phyloP scores from a whole-genome alignment of 2,888 invertebrate species.

The Apotomis capreana region DNA sequence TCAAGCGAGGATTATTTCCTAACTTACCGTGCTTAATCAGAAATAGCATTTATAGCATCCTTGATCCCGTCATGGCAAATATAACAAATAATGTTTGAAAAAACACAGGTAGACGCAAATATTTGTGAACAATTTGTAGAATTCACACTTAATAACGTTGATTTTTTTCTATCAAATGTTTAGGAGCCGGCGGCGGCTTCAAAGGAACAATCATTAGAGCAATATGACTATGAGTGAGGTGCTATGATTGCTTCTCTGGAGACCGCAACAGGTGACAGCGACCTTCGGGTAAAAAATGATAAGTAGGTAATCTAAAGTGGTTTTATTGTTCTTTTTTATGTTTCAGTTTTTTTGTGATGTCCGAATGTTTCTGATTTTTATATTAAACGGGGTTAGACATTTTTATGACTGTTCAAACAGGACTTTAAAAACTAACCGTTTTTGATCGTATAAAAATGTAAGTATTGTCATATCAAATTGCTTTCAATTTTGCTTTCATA shows the following conservation, averaged over 20 bases:
- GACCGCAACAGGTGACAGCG: constrained; percentile 69
- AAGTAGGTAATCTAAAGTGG: constrained; percentile 45
- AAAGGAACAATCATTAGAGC: constrained; percentile 70
- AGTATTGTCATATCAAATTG: not conserved
- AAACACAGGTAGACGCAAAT: constrained; percentile 81
- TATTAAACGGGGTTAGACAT: constrained; percentile 9
- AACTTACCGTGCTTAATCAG: constrained; percentile 70
- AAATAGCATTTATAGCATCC: constrained; percentile 67
- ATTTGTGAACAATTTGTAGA: constrained; percentile 82
- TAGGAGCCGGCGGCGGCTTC: constrained; percentile 57
- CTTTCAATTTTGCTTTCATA: not conserved
- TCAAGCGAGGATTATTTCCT: constrained; percentile 45
- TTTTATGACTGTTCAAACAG: not conserved
- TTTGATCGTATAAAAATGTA: not conserved
- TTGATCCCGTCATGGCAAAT: constrained; percentile 75
- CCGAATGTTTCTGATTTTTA: constrained; percentile 14
- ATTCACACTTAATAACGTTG: constrained; percentile 81
- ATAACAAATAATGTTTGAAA: constrained; percentile 70
- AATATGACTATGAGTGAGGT: constrained; percentile 54
- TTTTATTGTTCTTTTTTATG: constrained; percentile 43
- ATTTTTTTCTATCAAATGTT: constrained; percentile 59
- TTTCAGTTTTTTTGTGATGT: constrained; percentile 24
- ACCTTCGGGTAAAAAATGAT: constrained; percentile 45
- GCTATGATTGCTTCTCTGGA: constrained; percentile 70
- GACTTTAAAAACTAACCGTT: not conserved